These are phyloP conservation scores for Rhegmatorhina hoffmannsi DNA, from an alignment of 2,113 vertebrate genomes.

Conservation along the genomic window DNA sequence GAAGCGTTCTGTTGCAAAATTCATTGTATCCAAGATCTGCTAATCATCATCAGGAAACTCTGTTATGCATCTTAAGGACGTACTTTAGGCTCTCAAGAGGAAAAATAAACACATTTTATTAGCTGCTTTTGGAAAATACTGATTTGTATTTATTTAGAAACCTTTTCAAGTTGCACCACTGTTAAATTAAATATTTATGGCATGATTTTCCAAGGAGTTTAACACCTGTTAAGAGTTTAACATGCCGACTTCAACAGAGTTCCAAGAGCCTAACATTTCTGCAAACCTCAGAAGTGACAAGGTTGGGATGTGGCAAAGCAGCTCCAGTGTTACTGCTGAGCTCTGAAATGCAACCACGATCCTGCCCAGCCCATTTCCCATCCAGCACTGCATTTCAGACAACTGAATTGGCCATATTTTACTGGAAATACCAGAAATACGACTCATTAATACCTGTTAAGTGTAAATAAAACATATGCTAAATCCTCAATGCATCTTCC, in stretches of 20 bases:
- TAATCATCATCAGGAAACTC: slow-evolving; percentile 63
- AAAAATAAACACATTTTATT: slow-evolving; percentile 69
- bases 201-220: slow-evolving; percentile 48
- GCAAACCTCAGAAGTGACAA: background rate
- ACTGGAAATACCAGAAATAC: background rate
- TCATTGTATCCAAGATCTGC: slow-evolving; percentile 30
- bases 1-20: slow-evolving; percentile 46
- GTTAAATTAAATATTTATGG: slow-evolving; percentile 67
- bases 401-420: background rate
- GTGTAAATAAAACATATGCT: background rate
- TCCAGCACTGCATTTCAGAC: background rate
- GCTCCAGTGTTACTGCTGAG: background rate
- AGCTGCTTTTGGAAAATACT: slow-evolving; percentile 68
- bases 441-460: background rate
- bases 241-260: background rate
- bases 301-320: background rate
- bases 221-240: slow-evolving; percentile 41
- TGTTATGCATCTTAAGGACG: slow-evolving; percentile 52
- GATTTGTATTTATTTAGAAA: slow-evolving; percentile 66
- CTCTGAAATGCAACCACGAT: background rate
- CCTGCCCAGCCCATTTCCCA: background rate
- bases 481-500: background rate
- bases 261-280: background rate
- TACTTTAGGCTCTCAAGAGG: slow-evolving; percentile 58
- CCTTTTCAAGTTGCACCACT: slow-evolving; percentile 61